Conservation (phyloP, 2,797 vertebrate species). For the Intellagama lesueurii region DNA sequence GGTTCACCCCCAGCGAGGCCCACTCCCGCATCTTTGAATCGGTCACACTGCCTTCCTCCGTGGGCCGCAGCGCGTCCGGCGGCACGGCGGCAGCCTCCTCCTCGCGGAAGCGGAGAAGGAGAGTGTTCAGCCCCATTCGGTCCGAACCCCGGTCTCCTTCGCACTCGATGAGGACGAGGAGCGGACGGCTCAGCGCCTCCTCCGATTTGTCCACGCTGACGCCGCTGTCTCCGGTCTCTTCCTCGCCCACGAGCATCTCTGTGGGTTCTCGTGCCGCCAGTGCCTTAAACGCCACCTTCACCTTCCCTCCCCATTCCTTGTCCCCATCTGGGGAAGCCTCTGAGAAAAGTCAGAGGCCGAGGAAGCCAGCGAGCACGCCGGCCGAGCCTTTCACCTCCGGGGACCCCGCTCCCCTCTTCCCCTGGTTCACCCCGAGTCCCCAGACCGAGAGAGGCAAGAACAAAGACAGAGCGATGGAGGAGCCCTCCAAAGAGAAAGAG, state of each 20-base stretch:
- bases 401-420: conserved; percentile 89
- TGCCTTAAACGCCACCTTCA: conserved; percentile 95
- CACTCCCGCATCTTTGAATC: conserved; percentile 98
- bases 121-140: conserved; percentile 79
- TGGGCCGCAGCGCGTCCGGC: conserved; percentile 79
- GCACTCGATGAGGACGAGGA: conserved; percentile 97
- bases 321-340: conserved; percentile 83
- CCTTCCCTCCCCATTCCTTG: conserved; percentile 89
- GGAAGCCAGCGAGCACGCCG: conserved; percentile 76
- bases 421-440: conserved; percentile 87
- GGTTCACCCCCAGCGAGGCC: conserved; percentile 97
- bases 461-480: conserved; percentile 84
- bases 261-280: conserved; percentile 90
- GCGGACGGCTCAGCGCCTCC: conserved; percentile 81
- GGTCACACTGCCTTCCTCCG: conserved; percentile 85
- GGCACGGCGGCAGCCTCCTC: conserved; percentile 78
- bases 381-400: conserved; percentile 85
- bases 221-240: conserved; percentile 84
- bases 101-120: conserved; percentile 81
- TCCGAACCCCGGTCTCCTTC: conserved; percentile 92
- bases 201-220: conserved; percentile 86
- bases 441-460: conserved; percentile 81
- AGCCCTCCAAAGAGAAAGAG: conserved; percentile 83
- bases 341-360: conserved; percentile 82
- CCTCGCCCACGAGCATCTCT: conserved; percentile 89